Conservation (phyloP, 2,888 invertebrate genomes). For the Lycocerus yunnanus region DNA sequence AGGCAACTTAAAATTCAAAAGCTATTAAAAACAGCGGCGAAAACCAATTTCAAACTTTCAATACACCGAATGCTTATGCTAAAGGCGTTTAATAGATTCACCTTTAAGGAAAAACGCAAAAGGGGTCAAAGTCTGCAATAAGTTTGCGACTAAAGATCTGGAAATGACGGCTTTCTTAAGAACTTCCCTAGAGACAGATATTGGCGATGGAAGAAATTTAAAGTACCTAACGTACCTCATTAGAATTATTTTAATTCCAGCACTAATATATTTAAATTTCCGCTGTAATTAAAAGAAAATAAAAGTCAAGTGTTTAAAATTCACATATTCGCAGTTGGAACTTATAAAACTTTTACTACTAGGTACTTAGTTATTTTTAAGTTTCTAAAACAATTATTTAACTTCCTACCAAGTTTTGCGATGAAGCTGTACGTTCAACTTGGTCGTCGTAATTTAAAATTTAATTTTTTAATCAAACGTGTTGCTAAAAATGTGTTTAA, state of each 20-base stretch:
- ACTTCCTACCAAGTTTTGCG: not conserved
- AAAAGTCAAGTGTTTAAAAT: not conserved
- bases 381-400: not conserved
- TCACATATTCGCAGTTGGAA: not conserved
- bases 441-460: not conserved
- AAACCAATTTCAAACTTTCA: slow-evolving; percentile 30
- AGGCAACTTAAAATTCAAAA: slow-evolving; percentile 28
- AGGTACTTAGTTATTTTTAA: not conserved
- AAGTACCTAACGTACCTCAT: not conserved
- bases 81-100: slow-evolving; percentile 19
- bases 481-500: not conserved
- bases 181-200: slow-evolving; percentile 14
- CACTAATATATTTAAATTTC: not conserved
- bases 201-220: slow-evolving; percentile 2
- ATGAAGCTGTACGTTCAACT: not conserved
- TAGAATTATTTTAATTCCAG: not conserved
- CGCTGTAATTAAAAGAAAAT: not conserved
- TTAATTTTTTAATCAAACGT: not conserved
- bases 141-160: slow-evolving; percentile 21
- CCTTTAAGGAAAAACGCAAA: not conserved
- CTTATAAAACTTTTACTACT: not conserved
- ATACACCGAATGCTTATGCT: slow-evolving; percentile 18
- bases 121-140: slow-evolving; percentile 17
- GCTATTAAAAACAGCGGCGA: slow-evolving; percentile 29
- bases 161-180: slow-evolving; percentile 28